Evolutionary conservation across 1,140 invertebrate genomes (phyloP).

Genomic region (Drosophila ananassae): DNA sequence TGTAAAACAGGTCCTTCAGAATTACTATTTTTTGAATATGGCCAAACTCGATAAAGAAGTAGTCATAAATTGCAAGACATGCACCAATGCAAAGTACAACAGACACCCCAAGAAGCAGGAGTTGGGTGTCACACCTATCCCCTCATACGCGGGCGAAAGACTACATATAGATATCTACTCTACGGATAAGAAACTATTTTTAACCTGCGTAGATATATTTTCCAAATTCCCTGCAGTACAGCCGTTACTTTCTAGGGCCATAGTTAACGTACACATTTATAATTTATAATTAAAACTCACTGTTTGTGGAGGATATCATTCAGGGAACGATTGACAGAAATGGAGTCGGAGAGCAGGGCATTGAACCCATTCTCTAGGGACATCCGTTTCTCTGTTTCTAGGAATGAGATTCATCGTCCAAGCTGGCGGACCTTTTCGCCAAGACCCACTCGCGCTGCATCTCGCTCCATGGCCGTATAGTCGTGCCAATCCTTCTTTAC

Average conservation of each 20-base stretch:
- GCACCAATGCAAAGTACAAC: background rate
- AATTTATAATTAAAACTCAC: constrained; percentile 85
- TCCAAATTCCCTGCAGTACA: constrained; percentile 33
- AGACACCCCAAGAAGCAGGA: background rate
- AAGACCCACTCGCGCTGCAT: constrained; percentile 88
- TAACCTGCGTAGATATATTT: constrained; percentile 37
- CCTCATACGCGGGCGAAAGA: too few relatives aligned
- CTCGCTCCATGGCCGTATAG: constrained; percentile 89
- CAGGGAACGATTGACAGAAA: constrained; percentile 92
- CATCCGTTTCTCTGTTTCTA: constrained; percentile 85
- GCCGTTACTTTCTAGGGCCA: constrained; percentile 23
- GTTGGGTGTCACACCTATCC: background rate
- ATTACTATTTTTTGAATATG: constrained; percentile 7
- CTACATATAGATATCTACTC: constrained; percentile 22
- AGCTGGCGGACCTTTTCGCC: constrained; percentile 90
- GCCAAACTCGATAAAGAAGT: background rate
- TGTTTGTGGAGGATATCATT: constrained; percentile 91
- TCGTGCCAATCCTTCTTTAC: constrained; percentile 92
- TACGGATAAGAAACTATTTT: constrained; percentile 21
- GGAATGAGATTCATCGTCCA: constrained; percentile 89
- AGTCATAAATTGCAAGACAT: background rate
- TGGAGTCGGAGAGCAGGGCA: constrained; percentile 86
- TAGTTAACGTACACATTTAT: constrained; percentile 23
- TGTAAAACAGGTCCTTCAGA: background rate
- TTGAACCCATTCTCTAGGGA: constrained; percentile 91